Evolutionary conservation across 2,888 invertebrate species (phyloP).

Genomic region (Poecilus cupreus): DNA sequence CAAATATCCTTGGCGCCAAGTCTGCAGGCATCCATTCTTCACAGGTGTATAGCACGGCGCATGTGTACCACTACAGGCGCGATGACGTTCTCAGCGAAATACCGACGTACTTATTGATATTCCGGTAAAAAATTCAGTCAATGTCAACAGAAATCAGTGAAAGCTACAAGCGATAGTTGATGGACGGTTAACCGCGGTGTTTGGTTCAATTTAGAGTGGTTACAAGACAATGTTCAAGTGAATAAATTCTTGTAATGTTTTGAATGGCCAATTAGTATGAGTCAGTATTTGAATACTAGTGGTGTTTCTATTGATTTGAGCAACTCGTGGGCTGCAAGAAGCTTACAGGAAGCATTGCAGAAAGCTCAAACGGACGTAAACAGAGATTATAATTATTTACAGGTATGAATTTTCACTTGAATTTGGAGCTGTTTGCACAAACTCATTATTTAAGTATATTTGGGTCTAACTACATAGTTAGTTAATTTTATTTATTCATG

Average conservation of each 20-base stretch:
- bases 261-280: constrained; percentile 63
- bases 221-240: neutral
- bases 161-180: neutral
- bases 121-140: constrained; percentile 36
- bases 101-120: constrained; percentile 46
- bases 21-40: neutral
- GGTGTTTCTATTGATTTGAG: constrained; percentile 75
- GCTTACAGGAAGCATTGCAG: constrained; percentile 73
- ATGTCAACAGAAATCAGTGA: constrained; percentile 50
- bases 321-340: constrained; percentile 78
- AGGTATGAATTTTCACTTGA: constrained; percentile 22
- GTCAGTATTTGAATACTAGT: constrained; percentile 68
- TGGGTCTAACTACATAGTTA: no score
- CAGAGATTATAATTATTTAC: constrained; percentile 25
- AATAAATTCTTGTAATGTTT: neutral
- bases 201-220: neutral
- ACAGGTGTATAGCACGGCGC: constrained; percentile 10
- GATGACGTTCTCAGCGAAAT: constrained; percentile 20
- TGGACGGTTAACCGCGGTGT: neutral
- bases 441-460: neutral
- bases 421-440: neutral
- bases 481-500: no score
- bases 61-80: constrained; percentile 1
- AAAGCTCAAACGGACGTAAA: constrained; percentile 68
- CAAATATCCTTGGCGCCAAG: no score